Base-by-base conservation (phyloP, 2,888 invertebrate species). In the Julus scanicus region DNA sequence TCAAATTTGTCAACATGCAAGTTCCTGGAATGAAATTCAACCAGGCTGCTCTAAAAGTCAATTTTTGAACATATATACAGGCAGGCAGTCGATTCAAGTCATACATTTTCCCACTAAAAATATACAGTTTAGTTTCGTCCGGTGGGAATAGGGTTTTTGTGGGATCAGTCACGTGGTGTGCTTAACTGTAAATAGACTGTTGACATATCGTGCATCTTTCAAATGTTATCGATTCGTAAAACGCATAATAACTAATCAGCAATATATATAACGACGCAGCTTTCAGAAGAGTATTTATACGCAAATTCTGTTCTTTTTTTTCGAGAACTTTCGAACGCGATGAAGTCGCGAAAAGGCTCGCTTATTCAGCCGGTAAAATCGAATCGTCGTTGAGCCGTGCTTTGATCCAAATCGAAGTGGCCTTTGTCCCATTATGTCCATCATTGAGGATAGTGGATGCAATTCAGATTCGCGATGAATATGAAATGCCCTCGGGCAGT, bases 391-490 rank as follows among this genome's bases (percentile, higher is more conserved):
- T 3, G 71, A n/a, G 71, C n/a, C 20, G 15, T 71, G 29, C 9
- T 71, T 29, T 29, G 71, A 71, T 71, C 71, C 71, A n/a, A 71
- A 71, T 71, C 71, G 71, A 6, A 71, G 11, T 71, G 71, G 71
- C 71, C 71, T 71, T 71, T 71, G 29, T 71, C 29, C 71, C 11
- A 0, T 0, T 11, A n/a, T 29, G 71, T 71, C 71, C 71, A 71
- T 71, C 71, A 71, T 11, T 71, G 71, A 71, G 71, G 29, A 71
- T 71, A 11, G 20, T 29, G 71, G 71, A 3, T 9, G 71, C 71
- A 63, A 63, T 63, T 63, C n/a, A 71, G 71, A 29, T 71, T 29
- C 71, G n/a, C 71, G 71, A 71, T 71, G 71, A 71, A 71, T 71
- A 29, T 71, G 71, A 71, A 71, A 71, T 29, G 71, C 71, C 71